These are phyloP conservation scores for Pseudochirops corinnae DNA, from an alignment of 2,797 vertebrate genomes.

Conservation along the genomic window DNA sequence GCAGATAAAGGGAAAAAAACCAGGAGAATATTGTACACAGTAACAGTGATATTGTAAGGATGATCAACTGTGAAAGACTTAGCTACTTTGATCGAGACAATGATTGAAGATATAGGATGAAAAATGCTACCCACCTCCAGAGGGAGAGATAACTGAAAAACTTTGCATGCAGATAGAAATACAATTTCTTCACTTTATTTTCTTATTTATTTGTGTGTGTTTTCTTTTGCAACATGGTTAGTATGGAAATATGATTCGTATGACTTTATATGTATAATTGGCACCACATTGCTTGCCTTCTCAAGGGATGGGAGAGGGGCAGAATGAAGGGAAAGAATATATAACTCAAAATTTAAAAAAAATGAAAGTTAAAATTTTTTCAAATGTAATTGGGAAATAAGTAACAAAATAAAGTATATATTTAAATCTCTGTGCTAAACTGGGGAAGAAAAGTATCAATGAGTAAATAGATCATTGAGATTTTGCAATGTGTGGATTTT, in stretches of 20 bases:
- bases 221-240: neutral
- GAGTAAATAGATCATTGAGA: neutral
- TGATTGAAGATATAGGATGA: neutral
- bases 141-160: neutral
- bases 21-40: neutral
- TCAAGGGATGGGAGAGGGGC: neutral
- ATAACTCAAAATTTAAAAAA: neutral
- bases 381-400: neutral
- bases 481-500: neutral
- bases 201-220: neutral
- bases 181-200: neutral
- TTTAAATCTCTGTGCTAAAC: neutral
- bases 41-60: neutral
- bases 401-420: neutral
- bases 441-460: neutral
- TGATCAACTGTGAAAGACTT: neutral
- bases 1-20: neutral
- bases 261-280: neutral
- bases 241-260: neutral
- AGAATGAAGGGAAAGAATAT: neutral
- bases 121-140: neutral
- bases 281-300: neutral
- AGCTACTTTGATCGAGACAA: neutral
- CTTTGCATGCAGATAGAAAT: neutral
- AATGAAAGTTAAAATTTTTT: neutral